Percentiles rank a stretch among this genome's conserved stretches.
phyloP scores from a whole-genome alignment of 2,888 invertebrate species.

The Agonum fuliginosum region DNA sequence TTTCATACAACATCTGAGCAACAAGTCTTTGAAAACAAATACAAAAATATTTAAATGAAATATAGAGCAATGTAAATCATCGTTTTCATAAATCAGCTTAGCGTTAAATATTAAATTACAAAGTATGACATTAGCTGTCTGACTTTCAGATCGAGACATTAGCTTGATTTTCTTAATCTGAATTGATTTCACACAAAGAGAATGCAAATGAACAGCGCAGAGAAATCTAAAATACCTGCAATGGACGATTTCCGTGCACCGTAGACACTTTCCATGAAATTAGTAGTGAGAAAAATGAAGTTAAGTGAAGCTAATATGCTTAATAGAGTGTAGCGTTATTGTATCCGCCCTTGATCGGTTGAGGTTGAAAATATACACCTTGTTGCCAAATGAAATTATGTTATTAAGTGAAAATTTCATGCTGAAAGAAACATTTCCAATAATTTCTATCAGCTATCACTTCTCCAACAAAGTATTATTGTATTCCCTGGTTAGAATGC shows the following conservation, averaged over 20 bases:
- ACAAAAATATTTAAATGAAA: neutral
- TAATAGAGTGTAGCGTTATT: slow-evolving; percentile 20
- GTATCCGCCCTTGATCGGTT: slow-evolving; percentile 31
- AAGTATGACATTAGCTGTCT: neutral
- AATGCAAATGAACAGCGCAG: slow-evolving; percentile 20
- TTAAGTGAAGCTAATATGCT: slow-evolving; percentile 16
- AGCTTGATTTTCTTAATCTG: slow-evolving; percentile 6
- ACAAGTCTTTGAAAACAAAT: too few relatives aligned
- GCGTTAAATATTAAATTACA: neutral
- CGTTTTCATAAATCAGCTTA: slow-evolving; percentile 9
- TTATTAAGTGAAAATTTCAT: slow-evolving; percentile 20
- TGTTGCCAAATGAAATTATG: too few relatives aligned
- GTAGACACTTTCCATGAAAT: slow-evolving; percentile 36
- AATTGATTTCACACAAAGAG: slow-evolving; percentile 38
- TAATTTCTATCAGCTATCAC: too few relatives aligned
- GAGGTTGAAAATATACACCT: neutral
- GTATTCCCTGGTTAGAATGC: too few relatives aligned
- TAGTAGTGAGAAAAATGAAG: slow-evolving; percentile 14
- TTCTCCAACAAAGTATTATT: too few relatives aligned
- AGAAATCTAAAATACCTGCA: slow-evolving; percentile 30
- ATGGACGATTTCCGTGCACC: neutral
- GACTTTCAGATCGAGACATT: slow-evolving; percentile 23
- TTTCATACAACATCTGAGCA: too few relatives aligned
- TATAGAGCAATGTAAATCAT: slow-evolving; percentile 9
- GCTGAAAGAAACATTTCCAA: neutral